Conservation (phyloP, 2,888 invertebrate species). For the Neoascia interrupta region DNA sequence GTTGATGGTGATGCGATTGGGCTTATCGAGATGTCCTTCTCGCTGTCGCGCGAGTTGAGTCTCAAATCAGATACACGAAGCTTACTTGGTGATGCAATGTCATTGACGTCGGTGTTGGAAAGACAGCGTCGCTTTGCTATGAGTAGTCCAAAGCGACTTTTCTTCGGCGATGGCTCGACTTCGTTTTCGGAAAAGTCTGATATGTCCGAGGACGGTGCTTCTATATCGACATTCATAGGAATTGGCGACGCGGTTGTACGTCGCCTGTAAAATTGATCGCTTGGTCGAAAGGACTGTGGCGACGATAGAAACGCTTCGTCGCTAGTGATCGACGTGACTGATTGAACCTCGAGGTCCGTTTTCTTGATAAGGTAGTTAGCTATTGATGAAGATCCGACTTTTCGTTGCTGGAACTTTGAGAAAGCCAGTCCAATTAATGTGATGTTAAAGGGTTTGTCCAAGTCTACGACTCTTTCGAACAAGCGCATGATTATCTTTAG, state of each 20-base stretch:
- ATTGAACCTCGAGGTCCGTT: conserved; percentile 87
- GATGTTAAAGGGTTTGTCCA: conserved; percentile 88
- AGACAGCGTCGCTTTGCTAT: conserved; percentile 80
- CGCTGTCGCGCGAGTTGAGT: conserved; percentile 84
- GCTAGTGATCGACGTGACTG: conserved; percentile 83
- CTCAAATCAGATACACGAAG: conserved; percentile 85
- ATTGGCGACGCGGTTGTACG: conserved; percentile 77
- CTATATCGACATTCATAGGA: conserved; percentile 77
- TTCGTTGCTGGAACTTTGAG: conserved; percentile 87
- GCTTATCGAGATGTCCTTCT: conserved; percentile 79
- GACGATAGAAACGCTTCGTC: conserved; percentile 77
- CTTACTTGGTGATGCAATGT: conserved; percentile 86
- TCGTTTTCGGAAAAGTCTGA: conserved; percentile 85
- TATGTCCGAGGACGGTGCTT: conserved; percentile 78
- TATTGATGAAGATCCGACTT: conserved; percentile 86
- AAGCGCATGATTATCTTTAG: conserved; percentile 86
- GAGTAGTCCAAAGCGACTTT: conserved; percentile 81
- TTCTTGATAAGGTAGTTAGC: conserved; percentile 87
- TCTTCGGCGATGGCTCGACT: conserved; percentile 88
- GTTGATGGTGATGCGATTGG: conserved; percentile 72
- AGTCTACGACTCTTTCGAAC: conserved; percentile 87
- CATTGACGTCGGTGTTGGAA: conserved; percentile 75
- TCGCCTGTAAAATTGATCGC: conserved; percentile 77
- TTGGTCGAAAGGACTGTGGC: conserved; percentile 77
- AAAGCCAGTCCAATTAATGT: conserved; percentile 90